phyloP scores from a whole-genome alignment of 1,140 invertebrate species.

The Drosophila pachea region DNA sequence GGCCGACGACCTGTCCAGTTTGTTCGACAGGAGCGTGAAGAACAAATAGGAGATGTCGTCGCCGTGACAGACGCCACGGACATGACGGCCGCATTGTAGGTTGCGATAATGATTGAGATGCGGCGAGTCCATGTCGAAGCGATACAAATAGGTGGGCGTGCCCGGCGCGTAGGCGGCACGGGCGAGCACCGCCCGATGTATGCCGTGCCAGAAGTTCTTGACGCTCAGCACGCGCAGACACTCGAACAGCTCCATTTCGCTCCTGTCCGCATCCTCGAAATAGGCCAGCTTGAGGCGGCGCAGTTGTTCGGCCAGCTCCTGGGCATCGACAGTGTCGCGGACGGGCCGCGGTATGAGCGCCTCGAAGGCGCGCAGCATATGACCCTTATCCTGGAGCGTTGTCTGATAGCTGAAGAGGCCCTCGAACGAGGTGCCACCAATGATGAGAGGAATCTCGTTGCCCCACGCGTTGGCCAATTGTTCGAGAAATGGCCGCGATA shows the following conservation, averaged over 20 bases:
- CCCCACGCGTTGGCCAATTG: slow-evolving; percentile 72
- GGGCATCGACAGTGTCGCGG: slow-evolving; percentile 36
- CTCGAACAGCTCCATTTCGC: slow-evolving; percentile 46
- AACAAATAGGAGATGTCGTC: slow-evolving; percentile 85
- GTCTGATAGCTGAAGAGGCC: slow-evolving; percentile 67
- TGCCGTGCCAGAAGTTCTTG: slow-evolving; percentile 76
- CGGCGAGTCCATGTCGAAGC: slow-evolving; percentile 78
- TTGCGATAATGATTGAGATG: slow-evolving; percentile 64
- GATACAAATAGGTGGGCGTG: slow-evolving; percentile 79
- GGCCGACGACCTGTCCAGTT: slow-evolving; percentile 60
- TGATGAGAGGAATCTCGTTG: slow-evolving; percentile 78
- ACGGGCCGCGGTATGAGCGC: slow-evolving; percentile 48
- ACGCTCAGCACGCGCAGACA: slow-evolving; percentile 59
- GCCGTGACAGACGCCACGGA: slow-evolving; percentile 80
- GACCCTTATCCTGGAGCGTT: slow-evolving; percentile 39
- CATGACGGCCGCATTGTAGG: slow-evolving; percentile 57
- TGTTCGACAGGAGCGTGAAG: slow-evolving; percentile 77
- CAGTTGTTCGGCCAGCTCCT: slow-evolving; percentile 48
- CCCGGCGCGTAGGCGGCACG: slow-evolving; percentile 56
- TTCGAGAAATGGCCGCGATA: slow-evolving; percentile 64
- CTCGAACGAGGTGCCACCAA: slow-evolving; percentile 78
- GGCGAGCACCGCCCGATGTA: slow-evolving; percentile 69
- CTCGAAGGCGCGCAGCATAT: slow-evolving; percentile 55
- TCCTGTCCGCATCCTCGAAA: slow-evolving; percentile 45
- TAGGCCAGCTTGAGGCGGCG: slow-evolving; percentile 51